These are phyloP conservation scores for Prionailurus bengalensis DNA, from an alignment of 2,113 vertebrate genomes.

Conservation along the genomic window DNA sequence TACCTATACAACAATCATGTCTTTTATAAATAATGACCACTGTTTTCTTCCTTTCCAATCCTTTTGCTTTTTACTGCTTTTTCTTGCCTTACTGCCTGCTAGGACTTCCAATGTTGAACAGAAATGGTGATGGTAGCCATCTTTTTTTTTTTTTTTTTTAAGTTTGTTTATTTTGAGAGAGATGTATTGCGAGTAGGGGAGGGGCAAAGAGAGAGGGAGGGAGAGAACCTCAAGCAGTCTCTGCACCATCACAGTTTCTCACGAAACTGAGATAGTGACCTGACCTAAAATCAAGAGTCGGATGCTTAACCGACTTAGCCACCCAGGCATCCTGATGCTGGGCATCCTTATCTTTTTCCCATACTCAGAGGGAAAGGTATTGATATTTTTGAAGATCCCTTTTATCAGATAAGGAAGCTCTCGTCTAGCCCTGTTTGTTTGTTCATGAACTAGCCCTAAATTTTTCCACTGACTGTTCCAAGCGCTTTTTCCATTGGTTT, in stretches of 20 bases:
- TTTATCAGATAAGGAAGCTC: neutral
- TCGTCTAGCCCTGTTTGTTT: neutral
- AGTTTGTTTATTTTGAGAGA: no score
- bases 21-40: neutral
- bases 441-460: neutral
- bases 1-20: neutral
- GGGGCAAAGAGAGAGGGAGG: no score
- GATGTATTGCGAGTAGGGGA: no score
- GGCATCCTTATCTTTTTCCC: neutral
- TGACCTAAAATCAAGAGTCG: no score
- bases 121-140: neutral
- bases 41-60: neutral
- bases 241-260: no score
- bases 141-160: neutral
- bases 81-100: neutral
- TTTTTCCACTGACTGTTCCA: neutral
- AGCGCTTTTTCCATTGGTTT: neutral
- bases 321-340: no score
- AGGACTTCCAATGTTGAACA: neutral
- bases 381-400: neutral
- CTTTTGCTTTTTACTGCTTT: neutral
- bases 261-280: no score
- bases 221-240: no score
- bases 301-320: no score
- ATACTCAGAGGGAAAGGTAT: neutral